Conservation (phyloP, 2,113 vertebrate genomes). For the Seriola aureovittata region DNA sequence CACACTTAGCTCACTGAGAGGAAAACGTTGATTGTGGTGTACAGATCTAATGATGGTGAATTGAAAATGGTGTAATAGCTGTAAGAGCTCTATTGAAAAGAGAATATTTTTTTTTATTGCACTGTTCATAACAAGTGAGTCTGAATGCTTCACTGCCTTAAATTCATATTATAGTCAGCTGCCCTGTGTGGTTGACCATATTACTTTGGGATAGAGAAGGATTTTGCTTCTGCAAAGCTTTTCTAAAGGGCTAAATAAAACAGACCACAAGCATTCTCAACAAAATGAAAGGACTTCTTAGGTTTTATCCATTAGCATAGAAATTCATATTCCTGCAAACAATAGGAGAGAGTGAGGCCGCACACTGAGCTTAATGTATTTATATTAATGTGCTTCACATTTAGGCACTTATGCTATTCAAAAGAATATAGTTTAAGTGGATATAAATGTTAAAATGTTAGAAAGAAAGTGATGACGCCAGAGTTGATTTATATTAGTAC, state of each 20-base stretch:
- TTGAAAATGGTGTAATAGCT: slow-evolving; percentile 19
- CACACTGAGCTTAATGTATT: slow-evolving; percentile 12
- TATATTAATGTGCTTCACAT: slow-evolving; percentile 13
- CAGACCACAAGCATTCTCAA: slow-evolving; percentile 21
- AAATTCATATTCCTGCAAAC: slow-evolving; percentile 39
- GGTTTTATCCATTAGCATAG: slow-evolving; percentile 18
- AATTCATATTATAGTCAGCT: slow-evolving; percentile 29
- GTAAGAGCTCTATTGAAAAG: background rate
- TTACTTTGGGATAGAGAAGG: slow-evolving; percentile 26
- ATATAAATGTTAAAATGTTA: background rate
- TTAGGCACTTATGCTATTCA: slow-evolving; percentile 8
- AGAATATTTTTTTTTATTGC: background rate
- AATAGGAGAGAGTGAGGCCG: slow-evolving; percentile 17
- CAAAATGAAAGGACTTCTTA: slow-evolving; percentile 13
- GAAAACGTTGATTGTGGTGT: slow-evolving; percentile 35
- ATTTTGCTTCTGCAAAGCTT: slow-evolving; percentile 37
- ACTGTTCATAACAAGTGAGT: slow-evolving; percentile 7
- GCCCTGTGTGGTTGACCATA: slow-evolving; percentile 11
- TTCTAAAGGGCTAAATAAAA: slow-evolving; percentile 33
- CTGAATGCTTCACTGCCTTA: slow-evolving; percentile 24
- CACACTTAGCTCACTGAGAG: slow-evolving; percentile 21
- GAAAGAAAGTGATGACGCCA: too few species aligned
- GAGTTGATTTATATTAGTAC: too few species aligned
- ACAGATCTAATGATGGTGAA: slow-evolving; percentile 35
- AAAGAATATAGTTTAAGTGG: slow-evolving; percentile 15